Conservation (phyloP, 2,113 vertebrate genomes). For the Corynorhinus townsendii region DNA sequence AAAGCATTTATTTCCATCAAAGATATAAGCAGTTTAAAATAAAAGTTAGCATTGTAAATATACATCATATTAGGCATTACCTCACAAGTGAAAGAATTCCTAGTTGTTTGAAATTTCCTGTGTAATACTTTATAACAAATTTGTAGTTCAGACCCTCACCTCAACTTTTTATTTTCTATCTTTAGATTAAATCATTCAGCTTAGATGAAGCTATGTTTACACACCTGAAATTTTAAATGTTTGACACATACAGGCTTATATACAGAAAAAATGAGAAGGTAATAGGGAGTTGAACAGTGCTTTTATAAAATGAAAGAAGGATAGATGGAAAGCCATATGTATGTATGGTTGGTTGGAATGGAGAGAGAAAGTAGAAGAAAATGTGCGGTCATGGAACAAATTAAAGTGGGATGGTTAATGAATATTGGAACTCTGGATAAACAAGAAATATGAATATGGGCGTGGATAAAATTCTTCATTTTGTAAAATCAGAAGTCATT, state of each 20-base stretch:
- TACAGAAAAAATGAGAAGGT: background rate
- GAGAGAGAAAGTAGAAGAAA: background rate
- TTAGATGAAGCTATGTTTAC: background rate
- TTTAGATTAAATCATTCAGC: background rate
- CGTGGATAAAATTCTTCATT: background rate
- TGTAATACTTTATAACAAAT: background rate
- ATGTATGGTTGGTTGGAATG: background rate
- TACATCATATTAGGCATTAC: background rate
- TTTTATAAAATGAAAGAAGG: background rate
- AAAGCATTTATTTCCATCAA: constrained; percentile 32
- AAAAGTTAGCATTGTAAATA: background rate
- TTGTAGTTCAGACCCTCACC: background rate
- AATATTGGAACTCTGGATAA: background rate
- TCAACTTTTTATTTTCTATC: background rate
- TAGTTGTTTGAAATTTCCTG: background rate
- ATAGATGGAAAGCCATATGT: background rate
- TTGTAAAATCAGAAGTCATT: constrained; percentile 15
- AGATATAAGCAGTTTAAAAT: background rate
- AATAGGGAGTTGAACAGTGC: background rate
- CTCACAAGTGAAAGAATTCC: background rate
- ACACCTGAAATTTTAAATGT: background rate
- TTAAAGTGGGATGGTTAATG: background rate
- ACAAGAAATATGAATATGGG: background rate
- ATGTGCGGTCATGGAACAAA: background rate
- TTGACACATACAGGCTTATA: background rate